Evolutionary conservation across 2,113 vertebrate species (phyloP).

Genomic region (Myodes glareolus): DNA sequence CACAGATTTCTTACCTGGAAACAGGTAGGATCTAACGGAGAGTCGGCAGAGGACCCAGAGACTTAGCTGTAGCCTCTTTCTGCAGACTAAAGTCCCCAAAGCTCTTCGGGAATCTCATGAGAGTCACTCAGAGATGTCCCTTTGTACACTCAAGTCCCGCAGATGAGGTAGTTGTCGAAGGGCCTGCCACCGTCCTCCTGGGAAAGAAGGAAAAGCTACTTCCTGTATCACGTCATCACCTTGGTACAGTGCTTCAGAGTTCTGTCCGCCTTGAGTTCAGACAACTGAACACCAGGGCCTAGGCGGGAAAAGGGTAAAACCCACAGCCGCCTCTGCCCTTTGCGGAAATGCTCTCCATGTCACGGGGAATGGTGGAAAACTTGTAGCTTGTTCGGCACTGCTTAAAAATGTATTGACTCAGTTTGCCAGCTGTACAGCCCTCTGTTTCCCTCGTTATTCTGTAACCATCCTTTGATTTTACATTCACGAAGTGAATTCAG

Average conservation of each 20-base stretch:
- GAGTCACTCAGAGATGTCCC: not conserved
- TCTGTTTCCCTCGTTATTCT: conserved; percentile 6
- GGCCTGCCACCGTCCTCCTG: not conserved
- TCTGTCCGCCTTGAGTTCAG: not conserved
- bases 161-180: not conserved
- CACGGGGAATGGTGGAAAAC: not conserved
- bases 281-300: not conserved
- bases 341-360: not conserved
- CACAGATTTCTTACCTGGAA: conserved; percentile 22
- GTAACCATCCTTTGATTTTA: conserved; percentile 52
- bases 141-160: not conserved
- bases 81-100: not conserved
- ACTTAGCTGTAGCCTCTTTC: not conserved
- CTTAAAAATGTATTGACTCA: not conserved
- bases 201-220: not conserved
- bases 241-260: not conserved
- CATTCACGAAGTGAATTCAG: conserved; percentile 24
- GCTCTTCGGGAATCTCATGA: not conserved
- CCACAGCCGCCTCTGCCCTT: not conserved
- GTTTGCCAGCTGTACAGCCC: not conserved
- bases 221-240: not conserved
- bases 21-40: not conserved
- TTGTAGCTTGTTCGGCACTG: not conserved
- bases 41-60: not conserved
- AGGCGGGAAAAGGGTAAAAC: not conserved